These are phyloP conservation scores for Volucella inflata DNA, from an alignment of 2,888 invertebrate genomes.

Conservation along the genomic window DNA sequence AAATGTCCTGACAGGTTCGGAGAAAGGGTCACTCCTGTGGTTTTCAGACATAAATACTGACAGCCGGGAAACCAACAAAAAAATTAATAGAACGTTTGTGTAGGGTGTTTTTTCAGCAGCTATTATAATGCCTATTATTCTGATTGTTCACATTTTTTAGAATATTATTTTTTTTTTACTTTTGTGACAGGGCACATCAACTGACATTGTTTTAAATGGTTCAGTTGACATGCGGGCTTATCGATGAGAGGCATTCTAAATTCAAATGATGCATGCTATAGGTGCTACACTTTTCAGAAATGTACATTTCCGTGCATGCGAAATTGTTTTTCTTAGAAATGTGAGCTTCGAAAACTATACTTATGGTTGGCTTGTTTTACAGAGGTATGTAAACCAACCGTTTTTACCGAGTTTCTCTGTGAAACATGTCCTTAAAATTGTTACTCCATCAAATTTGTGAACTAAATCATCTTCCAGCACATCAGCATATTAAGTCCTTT, in stretches of 20 bases:
- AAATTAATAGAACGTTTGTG: slow-evolving; percentile 62
- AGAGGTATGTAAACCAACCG: too few species aligned
- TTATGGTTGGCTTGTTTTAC: too few species aligned
- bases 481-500: too few species aligned
- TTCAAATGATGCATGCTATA: not conserved
- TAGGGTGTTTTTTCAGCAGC: slow-evolving; percentile 30
- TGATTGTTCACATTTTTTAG: slow-evolving; percentile 58
- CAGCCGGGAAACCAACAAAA: slow-evolving; percentile 58
- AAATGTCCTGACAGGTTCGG: slow-evolving; percentile 30
- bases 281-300: slow-evolving; percentile 54
- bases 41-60: slow-evolving; percentile 56
- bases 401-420: too few species aligned
- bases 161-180: slow-evolving; percentile 19
- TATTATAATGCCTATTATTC: slow-evolving; percentile 53
- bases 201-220: slow-evolving; percentile 68
- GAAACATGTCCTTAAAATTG: too few species aligned
- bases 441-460: too few species aligned
- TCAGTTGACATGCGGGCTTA: slow-evolving; percentile 54
- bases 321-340: not conserved
- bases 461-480: too few species aligned
- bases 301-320: not conserved
- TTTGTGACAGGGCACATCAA: slow-evolving; percentile 33
- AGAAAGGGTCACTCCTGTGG: slow-evolving; percentile 50
- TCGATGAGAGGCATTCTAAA: slow-evolving; percentile 8
- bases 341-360: too few species aligned